Percentiles rank a stretch among this genome's conserved stretches.
phyloP scores from a whole-genome alignment of 92 coral and sea anemone species.

The Blastomussa wellsi region DNA sequence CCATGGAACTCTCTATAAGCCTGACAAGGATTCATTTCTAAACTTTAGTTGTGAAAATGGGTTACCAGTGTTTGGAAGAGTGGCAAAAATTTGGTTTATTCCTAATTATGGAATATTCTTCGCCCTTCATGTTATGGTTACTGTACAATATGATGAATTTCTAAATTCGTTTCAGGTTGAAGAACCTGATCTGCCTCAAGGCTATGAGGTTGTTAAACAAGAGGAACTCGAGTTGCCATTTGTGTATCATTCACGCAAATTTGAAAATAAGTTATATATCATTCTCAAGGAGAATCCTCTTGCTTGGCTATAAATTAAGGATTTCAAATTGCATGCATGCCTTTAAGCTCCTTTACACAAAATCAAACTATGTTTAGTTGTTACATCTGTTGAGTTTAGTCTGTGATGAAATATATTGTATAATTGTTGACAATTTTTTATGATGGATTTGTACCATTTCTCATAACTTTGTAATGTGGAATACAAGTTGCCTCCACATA shows the following conservation, averaged over 20 bases:
- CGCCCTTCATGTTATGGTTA: slow-evolving; percentile 31
- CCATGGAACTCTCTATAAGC: slow-evolving; percentile 39
- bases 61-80: slow-evolving; percentile 39
- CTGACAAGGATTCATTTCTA: slow-evolving; percentile 20
- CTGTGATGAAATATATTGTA: too few relatives aligned
- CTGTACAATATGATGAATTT: slow-evolving; percentile 4
- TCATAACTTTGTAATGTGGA: too few relatives aligned
- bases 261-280: slow-evolving; percentile 15
- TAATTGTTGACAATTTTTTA: too few relatives aligned
- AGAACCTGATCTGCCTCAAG: slow-evolving; percentile 46
- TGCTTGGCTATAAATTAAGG: slow-evolving; percentile 25
- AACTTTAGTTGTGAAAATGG: slow-evolving; percentile 24
- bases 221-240: slow-evolving; percentile 33
- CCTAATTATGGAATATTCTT: slow-evolving; percentile 25
- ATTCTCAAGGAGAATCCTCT: slow-evolving; percentile 35
- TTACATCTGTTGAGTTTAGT: too few relatives aligned
- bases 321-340: background rate
- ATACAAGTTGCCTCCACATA: too few relatives aligned
- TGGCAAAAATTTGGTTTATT: slow-evolving; percentile 45
- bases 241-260: slow-evolving; percentile 25
- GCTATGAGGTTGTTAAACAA: slow-evolving; percentile 31
- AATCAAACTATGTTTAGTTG: too few relatives aligned
- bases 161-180: slow-evolving; percentile 33
- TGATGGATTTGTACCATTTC: too few relatives aligned
- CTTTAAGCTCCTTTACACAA: too few relatives aligned